A percentile compares a stretch with the other conserved stretches of the same genome.
Conservation (phyloP, 1,140 invertebrate genomes). For the Drosophila guanche region DNA sequence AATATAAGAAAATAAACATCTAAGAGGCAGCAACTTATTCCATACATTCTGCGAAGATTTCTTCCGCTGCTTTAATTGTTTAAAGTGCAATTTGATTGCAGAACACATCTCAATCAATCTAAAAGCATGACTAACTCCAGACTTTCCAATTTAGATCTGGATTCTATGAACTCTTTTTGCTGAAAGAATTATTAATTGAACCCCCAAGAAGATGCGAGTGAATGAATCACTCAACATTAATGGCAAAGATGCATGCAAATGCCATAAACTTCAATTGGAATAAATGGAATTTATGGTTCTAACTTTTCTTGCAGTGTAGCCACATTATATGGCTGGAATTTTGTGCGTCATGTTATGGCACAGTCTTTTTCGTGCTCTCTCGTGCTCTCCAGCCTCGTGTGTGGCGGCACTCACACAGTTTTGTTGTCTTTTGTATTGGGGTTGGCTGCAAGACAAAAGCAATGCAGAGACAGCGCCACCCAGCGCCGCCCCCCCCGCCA, state of each 20-base stretch:
- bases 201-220: not conserved
- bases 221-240: not conserved
- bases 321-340: conserved; percentile 50
- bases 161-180: no score
- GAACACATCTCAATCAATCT: no score
- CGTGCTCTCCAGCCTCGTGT: conserved; percentile 38
- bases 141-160: no score
- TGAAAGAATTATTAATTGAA: no score
- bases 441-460: conserved; percentile 70
- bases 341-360: conserved; percentile 69
- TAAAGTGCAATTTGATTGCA: no score
- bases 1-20: no score
- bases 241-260: not conserved
- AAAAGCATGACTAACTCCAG: no score
- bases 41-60: no score
- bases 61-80: no score
- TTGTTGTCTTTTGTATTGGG: conserved; percentile 73
- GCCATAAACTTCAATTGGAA: no score
- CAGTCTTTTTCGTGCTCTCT: conserved; percentile 23
- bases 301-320: conserved; percentile 14
- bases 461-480: conserved; percentile 53
- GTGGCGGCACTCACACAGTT: conserved; percentile 64
- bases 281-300: conserved; percentile 4
- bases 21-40: no score
- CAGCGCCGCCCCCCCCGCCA: conserved; percentile 7